phyloP scores from a whole-genome alignment of 2,113 vertebrate genomes.

The Nycticryphes semicollaris region DNA sequence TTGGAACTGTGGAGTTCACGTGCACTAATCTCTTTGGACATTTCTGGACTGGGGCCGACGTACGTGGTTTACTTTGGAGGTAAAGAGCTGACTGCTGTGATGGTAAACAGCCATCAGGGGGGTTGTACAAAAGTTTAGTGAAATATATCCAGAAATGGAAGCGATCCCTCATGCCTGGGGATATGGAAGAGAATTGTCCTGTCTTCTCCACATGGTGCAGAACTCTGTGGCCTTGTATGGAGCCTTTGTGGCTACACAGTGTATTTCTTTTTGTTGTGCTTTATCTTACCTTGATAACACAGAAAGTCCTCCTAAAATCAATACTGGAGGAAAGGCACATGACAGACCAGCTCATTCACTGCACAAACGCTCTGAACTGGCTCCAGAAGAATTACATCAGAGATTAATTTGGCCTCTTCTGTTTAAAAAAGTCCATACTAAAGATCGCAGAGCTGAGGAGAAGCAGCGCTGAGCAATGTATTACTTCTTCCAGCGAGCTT shows the following conservation, averaged over 20 bases:
- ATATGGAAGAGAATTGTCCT: neutral
- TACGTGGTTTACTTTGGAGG: neutral
- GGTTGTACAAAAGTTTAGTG: neutral
- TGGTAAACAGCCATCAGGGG: neutral
- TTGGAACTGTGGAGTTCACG: neutral
- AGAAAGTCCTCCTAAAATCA: constrained; percentile 4
- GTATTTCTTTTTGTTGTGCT: neutral
- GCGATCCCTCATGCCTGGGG: neutral
- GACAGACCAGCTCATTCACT: neutral
- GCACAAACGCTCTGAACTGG: constrained; percentile 38
- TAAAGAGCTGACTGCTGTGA: neutral
- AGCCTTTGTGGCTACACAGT: neutral
- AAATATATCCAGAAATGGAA: neutral
- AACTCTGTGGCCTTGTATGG: neutral
- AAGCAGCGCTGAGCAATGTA: constrained; percentile 11
- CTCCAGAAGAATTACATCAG: constrained; percentile 50
- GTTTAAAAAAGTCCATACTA: constrained; percentile 6
- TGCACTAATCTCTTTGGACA: neutral
- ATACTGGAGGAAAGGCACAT: neutral
- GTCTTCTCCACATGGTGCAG: neutral
- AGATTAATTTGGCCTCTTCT: constrained; percentile 18
- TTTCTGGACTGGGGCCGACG: neutral
- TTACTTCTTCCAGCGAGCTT: constrained; percentile 60
- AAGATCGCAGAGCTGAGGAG: constrained; percentile 37
- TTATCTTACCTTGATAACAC: neutral